A percentile compares a stretch with the other conserved stretches of the same genome.
Evolutionary conservation across 2,113 vertebrate genomes (phyloP).

Genomic region (Epinephelus fuscoguttatus): DNA sequence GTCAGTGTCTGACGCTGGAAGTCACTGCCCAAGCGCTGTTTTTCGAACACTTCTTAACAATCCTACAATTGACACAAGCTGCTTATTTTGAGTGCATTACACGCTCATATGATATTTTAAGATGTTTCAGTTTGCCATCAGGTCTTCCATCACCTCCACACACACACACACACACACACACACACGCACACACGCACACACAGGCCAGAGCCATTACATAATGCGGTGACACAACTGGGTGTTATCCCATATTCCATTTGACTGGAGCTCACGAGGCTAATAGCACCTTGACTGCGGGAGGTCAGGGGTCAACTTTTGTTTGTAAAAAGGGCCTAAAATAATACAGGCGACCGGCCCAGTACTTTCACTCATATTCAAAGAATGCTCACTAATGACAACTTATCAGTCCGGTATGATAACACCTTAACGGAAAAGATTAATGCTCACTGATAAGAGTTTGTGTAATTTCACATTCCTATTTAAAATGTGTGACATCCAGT

Average conservation of each 20-base stretch:
- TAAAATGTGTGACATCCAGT: background rate
- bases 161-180: background rate
- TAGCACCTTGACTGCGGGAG: background rate
- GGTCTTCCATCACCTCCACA: background rate
- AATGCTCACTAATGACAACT: background rate
- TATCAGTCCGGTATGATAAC: background rate
- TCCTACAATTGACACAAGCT: background rate
- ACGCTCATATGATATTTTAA: background rate
- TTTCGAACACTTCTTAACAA: background rate
- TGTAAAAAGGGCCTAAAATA: constrained; percentile 24
- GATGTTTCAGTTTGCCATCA: constrained; percentile 27
- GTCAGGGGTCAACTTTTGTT: constrained; percentile 17
- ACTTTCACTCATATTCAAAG: constrained; percentile 7
- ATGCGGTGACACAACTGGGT: constrained; percentile 49
- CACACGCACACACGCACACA: constrained; percentile 26
- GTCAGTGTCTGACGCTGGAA: no score
- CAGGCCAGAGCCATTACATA: constrained; percentile 37
- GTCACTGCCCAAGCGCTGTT: no score
- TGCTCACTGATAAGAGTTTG: background rate
- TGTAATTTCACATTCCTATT: background rate
- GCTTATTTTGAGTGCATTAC: background rate
- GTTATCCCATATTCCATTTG: constrained; percentile 36
- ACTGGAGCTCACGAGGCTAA: constrained; percentile 43
- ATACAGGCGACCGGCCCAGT: background rate
- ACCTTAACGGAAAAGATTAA: constrained; percentile 1